Percentiles rank a stretch among this genome's conserved stretches.
Evolutionary conservation across 2,797 vertebrate species (phyloP).

Genomic region (Rhynchonycteris naso): DNA sequence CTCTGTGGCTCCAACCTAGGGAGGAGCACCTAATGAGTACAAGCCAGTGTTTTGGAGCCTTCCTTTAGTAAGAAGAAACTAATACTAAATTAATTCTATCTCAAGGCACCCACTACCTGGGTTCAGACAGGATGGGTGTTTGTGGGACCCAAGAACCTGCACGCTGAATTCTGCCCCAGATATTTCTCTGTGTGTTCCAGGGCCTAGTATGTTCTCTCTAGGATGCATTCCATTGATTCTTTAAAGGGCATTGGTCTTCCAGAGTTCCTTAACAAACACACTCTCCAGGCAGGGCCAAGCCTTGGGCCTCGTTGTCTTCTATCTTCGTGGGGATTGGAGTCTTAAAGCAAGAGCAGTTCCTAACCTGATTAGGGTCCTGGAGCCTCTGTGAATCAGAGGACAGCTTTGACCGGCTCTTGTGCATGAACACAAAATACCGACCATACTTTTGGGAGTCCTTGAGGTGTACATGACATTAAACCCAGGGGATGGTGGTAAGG

Average conservation of each 20-base stretch:
- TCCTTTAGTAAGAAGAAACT: background rate
- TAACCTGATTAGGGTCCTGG: background rate
- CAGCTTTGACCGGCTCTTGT: background rate
- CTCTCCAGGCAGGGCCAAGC: background rate
- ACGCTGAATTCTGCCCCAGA: background rate
- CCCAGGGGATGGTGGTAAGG: background rate
- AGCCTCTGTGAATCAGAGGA: background rate
- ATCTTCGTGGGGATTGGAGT: background rate
- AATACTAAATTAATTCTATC: background rate
- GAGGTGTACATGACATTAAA: background rate
- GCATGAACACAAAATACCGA: background rate
- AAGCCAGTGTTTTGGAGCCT: background rate
- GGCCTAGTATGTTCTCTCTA: background rate
- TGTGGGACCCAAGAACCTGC: background rate
- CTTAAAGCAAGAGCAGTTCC: background rate
- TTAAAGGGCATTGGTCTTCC: background rate
- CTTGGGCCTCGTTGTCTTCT: background rate
- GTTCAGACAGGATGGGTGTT: background rate
- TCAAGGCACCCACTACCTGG: too few relatives aligned
- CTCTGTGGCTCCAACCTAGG: too few relatives aligned
- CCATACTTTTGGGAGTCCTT: background rate
- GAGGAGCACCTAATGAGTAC: background rate
- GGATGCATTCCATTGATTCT: slow-evolving; percentile 29
- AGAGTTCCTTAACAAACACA: background rate
- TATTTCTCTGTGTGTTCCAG: background rate